Conservation (phyloP, 2,888 invertebrate genomes). For the Beris chalybata region DNA sequence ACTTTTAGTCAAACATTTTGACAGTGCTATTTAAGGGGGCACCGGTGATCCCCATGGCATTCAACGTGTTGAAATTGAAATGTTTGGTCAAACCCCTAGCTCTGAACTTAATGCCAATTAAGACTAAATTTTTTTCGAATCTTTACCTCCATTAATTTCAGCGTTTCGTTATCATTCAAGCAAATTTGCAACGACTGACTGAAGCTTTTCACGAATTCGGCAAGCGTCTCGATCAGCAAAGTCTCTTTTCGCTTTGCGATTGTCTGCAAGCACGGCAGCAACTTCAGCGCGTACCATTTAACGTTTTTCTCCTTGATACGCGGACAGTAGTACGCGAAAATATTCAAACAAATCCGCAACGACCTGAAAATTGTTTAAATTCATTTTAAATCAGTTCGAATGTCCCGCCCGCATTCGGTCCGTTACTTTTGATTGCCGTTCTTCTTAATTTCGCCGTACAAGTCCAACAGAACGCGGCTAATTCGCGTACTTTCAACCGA, state of each 20-base stretch:
- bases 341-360: constrained; percentile 72
- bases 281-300: constrained; percentile 73
- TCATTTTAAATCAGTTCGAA: background rate
- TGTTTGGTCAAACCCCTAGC: too few relatives aligned
- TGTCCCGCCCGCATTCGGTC: background rate
- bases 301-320: constrained; percentile 77
- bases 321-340: constrained; percentile 75
- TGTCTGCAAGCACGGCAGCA: constrained; percentile 72
- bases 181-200: constrained; percentile 53
- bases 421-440: constrained; percentile 63
- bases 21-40: too few relatives aligned
- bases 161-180: constrained; percentile 53
- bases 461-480: constrained; percentile 74
- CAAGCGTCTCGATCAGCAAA: constrained; percentile 51
- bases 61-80: too few relatives aligned
- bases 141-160: constrained; percentile 53
- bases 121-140: background rate
- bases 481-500: constrained; percentile 68
- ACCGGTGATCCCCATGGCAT: too few relatives aligned
- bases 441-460: constrained; percentile 80
- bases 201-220: constrained; percentile 53
- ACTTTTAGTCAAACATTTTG: too few relatives aligned
- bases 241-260: constrained; percentile 70
- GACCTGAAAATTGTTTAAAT: constrained; percentile 58
- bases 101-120: too few relatives aligned